Evolutionary conservation across 2,113 vertebrate species (phyloP).

Genomic region (Gymnorhina tibicen): DNA sequence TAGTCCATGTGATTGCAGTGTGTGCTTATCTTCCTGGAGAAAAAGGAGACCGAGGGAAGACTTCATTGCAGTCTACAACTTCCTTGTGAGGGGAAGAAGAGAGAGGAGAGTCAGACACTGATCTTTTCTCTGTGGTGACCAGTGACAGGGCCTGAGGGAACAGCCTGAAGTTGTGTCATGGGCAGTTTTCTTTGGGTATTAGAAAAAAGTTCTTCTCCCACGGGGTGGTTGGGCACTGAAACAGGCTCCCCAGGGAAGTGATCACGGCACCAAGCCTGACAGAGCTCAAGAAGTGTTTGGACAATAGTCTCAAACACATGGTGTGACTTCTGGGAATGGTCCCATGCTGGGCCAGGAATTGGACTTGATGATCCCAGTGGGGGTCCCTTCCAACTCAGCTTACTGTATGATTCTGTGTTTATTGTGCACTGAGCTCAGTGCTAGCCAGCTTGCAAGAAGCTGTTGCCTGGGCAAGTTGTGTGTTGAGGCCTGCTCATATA

Average conservation of each 20-base stretch:
- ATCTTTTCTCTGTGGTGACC: not conserved
- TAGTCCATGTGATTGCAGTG: rapidly evolving
- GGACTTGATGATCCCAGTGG: not conserved
- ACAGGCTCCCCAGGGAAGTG: not conserved
- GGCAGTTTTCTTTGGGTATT: not conserved
- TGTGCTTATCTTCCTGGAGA: not conserved
- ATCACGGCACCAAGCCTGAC: not conserved
- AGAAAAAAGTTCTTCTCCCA: not conserved
- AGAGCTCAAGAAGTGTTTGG: not conserved
- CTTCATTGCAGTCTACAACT: not conserved
- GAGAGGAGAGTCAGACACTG: not conserved
- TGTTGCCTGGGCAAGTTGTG: not conserved
- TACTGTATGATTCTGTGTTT: not conserved
- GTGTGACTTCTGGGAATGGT: not conserved
- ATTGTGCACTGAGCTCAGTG: rapidly evolving
- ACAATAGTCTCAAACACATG: not conserved
- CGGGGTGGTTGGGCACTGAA: not conserved
- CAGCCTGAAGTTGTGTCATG: not conserved
- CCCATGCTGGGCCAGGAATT: not conserved
- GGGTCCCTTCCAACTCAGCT: not conserved
- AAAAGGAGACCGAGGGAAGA: not conserved
- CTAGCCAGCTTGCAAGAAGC: not conserved
- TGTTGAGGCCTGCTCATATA: rapidly evolving
- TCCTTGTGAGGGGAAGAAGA: not conserved
- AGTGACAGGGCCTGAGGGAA: not conserved